A percentile compares a stretch with the other conserved stretches of the same genome.
phyloP scores from a whole-genome alignment of 2,113 vertebrate genomes.

The Falco punctatus region DNA sequence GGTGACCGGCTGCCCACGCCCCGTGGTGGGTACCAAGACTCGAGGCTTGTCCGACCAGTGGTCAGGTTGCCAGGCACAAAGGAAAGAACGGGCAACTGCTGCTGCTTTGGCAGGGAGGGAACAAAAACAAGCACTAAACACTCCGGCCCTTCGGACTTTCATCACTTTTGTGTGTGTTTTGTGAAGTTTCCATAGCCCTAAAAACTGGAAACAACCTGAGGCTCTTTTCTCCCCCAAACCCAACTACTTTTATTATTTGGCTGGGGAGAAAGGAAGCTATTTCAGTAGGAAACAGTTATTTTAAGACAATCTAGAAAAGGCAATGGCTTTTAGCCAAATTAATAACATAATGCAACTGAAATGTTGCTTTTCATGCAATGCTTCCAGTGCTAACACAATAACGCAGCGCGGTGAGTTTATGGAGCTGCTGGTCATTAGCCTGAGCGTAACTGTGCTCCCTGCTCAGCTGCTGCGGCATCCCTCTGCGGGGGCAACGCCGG shows the following conservation, averaged over 20 bases:
- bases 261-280: not conserved
- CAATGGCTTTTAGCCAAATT: constrained; percentile 4
- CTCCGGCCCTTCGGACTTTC: not conserved
- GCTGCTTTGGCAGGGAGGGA: constrained; percentile 32
- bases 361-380: not conserved
- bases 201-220: not conserved
- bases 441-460: not conserved
- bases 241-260: not conserved
- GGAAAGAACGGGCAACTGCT: constrained; percentile 43
- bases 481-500: not conserved
- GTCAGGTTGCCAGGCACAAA: constrained; percentile 7
- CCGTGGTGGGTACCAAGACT: constrained; percentile 42
- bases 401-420: not conserved
- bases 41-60: not conserved
- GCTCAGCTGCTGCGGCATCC: not conserved
- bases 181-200: constrained; percentile 9
- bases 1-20: constrained; percentile 59
- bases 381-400: not conserved
- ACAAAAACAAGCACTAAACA: not conserved
- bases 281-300: constrained; percentile 12
- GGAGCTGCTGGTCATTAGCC: not conserved
- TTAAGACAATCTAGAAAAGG: not conserved
- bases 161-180: not conserved
- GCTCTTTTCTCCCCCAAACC: not conserved
- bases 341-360: constrained; percentile 26